Evolutionary conservation across 2,113 vertebrate species (phyloP).

Genomic region (Chloebia gouldiae): DNA sequence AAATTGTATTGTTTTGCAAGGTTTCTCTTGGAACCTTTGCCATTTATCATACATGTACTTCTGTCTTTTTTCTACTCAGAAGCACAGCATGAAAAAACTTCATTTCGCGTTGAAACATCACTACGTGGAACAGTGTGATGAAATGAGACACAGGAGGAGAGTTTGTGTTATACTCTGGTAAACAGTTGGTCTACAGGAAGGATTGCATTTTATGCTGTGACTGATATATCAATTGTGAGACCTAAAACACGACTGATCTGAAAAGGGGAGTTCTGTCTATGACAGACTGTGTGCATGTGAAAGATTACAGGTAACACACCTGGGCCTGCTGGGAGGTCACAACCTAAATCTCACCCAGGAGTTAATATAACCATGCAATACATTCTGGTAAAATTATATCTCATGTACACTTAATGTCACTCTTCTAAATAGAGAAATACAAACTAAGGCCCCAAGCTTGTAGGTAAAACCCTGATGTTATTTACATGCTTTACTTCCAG

Average conservation of each 20-base stretch:
- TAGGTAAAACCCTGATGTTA: neutral
- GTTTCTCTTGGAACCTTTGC: conserved; percentile 77
- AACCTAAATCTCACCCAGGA: conserved; percentile 58
- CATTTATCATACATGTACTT: conserved; percentile 84
- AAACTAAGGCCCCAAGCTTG: neutral
- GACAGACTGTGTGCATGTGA: conserved; percentile 76
- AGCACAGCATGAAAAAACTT: conserved; percentile 90
- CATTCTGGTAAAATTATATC: conserved; percentile 33
- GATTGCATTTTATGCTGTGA: conserved; percentile 85
- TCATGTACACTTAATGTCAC: neutral
- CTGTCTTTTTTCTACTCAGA: conserved; percentile 84
- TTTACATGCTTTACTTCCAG: neutral
- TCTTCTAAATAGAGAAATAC: neutral
- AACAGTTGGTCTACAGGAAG: conserved; percentile 84
- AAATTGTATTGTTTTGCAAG: conserved; percentile 82
- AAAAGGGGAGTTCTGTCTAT: conserved; percentile 75
- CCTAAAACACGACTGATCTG: conserved; percentile 83
- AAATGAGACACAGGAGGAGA: conserved; percentile 87
- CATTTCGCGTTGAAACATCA: conserved; percentile 91
- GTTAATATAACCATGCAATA: conserved; percentile 33
- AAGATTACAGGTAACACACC: conserved; percentile 76
- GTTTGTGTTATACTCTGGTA: conserved; percentile 82
- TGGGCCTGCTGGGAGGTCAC: conserved; percentile 69
- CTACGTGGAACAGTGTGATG: conserved; percentile 84
- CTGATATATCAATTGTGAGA: conserved; percentile 84